Conservation (phyloP, 2,113 vertebrate genomes). For the Engystomops pustulosus region DNA sequence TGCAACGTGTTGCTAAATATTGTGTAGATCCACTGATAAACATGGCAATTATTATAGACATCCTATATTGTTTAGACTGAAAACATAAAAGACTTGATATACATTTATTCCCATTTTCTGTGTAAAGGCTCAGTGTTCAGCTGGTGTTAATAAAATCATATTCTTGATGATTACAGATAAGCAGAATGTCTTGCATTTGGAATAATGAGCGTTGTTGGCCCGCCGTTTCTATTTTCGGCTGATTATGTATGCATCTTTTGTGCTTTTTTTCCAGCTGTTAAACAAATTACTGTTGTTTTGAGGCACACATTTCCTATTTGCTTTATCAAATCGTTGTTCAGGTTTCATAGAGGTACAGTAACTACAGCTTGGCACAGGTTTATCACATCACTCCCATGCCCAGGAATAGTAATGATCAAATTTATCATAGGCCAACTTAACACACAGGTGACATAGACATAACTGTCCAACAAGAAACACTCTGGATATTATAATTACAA, state of each 20-base stretch:
- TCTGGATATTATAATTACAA: neutral
- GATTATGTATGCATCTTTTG: constrained; percentile 4
- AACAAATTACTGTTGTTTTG: neutral
- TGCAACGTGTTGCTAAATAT: neutral
- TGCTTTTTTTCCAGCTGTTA: neutral
- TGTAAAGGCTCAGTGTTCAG: neutral
- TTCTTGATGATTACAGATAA: neutral
- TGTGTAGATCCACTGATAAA: neutral
- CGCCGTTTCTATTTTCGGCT: neutral
- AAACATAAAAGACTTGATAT: neutral
- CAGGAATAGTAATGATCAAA: neutral
- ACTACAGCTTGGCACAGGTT: neutral
- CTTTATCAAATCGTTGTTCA: neutral
- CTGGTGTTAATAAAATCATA: neutral
- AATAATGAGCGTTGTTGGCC: neutral
- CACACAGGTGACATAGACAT: neutral
- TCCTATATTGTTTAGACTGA: neutral
- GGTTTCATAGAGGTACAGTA: neutral
- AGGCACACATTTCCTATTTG: neutral
- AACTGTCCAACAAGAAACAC: neutral
- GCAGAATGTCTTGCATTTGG: neutral
- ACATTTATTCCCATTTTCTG: neutral
- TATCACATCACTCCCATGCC: neutral
- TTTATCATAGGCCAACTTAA: neutral
- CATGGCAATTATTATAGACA: neutral